Evolutionary conservation across 2,113 vertebrate genomes (phyloP).

Genomic region (Plecturocebus donacophilus): DNA sequence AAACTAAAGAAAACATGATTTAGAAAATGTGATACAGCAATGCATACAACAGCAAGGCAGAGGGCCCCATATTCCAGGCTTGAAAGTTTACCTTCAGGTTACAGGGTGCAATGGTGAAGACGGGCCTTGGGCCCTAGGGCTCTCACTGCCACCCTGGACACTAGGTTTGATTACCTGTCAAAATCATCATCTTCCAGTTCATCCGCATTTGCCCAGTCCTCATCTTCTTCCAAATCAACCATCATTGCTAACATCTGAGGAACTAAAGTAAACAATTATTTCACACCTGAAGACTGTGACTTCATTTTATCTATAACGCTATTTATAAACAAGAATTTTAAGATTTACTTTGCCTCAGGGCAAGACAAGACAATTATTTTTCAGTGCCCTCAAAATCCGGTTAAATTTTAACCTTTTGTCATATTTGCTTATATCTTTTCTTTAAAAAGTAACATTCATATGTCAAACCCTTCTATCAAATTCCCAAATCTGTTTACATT

Average conservation of each 20-base stretch:
- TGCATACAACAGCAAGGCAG: neutral
- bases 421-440: neutral
- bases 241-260: conserved; percentile 99
- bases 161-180: conserved; percentile 90
- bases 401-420: neutral
- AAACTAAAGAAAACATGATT: neutral
- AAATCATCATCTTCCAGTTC: conserved; percentile 98
- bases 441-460: neutral
- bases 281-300: neutral
- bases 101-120: neutral
- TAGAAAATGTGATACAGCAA: neutral
- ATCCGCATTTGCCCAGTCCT: conserved; percentile 97
- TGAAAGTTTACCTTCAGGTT: neutral
- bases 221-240: conserved; percentile 99
- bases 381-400: neutral
- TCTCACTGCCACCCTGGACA: neutral
- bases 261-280: conserved; percentile 84
- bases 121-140: neutral
- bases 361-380: neutral
- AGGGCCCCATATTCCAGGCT: neutral
- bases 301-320: neutral
- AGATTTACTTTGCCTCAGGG: neutral
- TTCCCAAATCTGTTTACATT: neutral
- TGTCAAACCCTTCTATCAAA: neutral
- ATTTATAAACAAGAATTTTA: neutral